phyloP scores from a whole-genome alignment of 2,797 vertebrate species.

The Anisognathus igniventris region DNA sequence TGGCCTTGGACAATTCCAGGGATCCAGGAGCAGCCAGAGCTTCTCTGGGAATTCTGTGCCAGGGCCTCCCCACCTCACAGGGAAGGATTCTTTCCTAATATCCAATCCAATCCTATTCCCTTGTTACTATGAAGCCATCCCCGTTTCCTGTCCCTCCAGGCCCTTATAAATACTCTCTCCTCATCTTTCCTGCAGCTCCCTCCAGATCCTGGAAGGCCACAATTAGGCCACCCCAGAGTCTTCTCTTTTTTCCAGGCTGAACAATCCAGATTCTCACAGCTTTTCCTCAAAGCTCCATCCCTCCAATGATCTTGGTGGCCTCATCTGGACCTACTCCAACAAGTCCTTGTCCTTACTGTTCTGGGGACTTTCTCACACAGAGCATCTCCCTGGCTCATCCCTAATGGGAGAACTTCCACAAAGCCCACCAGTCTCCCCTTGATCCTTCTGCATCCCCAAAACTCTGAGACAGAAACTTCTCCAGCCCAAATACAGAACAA shows the following conservation, averaged over 20 bases:
- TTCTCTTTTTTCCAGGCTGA: not conserved
- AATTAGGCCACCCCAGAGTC: not conserved
- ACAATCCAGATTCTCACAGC: not conserved
- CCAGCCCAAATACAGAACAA: not conserved
- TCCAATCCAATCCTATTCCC: too few species aligned
- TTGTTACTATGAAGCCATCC: not conserved
- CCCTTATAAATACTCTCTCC: not conserved
- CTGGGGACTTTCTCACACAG: not conserved
- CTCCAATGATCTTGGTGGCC: not conserved
- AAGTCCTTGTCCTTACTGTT: not conserved
- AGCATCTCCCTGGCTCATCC: fast-evolving
- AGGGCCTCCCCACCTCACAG: not conserved
- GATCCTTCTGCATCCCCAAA: not conserved
- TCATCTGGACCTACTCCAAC: not conserved
- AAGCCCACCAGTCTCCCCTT: not conserved
- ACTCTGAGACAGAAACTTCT: fast-evolving
- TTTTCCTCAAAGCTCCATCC: not conserved
- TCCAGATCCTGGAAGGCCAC: not conserved
- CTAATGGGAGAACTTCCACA: not conserved
- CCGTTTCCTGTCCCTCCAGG: not conserved
- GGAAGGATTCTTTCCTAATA: not conserved
- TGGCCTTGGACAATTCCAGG: not conserved
- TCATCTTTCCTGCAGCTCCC: not conserved
- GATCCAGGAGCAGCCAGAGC: not conserved
- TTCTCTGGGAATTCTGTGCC: not conserved